Conservation (phyloP, 2,113 vertebrate genomes). For the Garra rufa region DNA sequence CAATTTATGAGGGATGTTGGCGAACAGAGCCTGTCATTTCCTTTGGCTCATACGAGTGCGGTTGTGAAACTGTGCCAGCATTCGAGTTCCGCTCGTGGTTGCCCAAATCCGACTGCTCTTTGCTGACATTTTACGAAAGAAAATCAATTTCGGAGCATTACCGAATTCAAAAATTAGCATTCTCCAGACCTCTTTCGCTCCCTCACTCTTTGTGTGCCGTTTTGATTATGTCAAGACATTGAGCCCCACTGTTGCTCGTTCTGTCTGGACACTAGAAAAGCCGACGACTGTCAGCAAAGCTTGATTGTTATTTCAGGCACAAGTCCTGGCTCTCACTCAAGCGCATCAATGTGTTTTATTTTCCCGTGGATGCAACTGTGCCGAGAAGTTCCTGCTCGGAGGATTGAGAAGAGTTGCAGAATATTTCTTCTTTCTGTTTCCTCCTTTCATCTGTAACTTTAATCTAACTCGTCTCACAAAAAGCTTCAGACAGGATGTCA, state of each 20-base stretch:
- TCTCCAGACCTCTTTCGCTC: not conserved
- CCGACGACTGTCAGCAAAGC: conserved; percentile 25
- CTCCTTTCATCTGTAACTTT: conserved; percentile 6
- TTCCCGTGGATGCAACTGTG: not conserved
- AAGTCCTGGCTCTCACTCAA: conserved; percentile 38
- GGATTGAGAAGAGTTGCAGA: not conserved
- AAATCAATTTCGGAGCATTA: conserved; percentile 23
- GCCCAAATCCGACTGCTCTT: conserved; percentile 17
- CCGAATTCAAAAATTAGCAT: conserved; percentile 44
- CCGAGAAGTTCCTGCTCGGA: conserved; percentile 37
- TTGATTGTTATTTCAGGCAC: conserved; percentile 61
- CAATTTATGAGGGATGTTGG: conserved; percentile 33
- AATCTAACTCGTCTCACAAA: conserved; percentile 10
- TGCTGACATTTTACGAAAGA: not conserved
- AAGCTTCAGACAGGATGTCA: not conserved
- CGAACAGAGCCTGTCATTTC: conserved; percentile 59
- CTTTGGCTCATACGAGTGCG: conserved; percentile 12
- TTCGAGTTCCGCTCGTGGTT: conserved; percentile 1
- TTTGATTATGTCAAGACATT: conserved; percentile 22
- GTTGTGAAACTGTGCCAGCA: conserved; percentile 15
- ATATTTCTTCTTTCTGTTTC: not conserved
- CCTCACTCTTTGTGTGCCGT: not conserved
- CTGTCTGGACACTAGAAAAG: conserved; percentile 46
- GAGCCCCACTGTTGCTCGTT: conserved; percentile 49
- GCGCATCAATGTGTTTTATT: conserved; percentile 12